Base-by-base conservation (phyloP, 2,888 invertebrate species). In the Sinopyrophorus schimmeli region DNA sequence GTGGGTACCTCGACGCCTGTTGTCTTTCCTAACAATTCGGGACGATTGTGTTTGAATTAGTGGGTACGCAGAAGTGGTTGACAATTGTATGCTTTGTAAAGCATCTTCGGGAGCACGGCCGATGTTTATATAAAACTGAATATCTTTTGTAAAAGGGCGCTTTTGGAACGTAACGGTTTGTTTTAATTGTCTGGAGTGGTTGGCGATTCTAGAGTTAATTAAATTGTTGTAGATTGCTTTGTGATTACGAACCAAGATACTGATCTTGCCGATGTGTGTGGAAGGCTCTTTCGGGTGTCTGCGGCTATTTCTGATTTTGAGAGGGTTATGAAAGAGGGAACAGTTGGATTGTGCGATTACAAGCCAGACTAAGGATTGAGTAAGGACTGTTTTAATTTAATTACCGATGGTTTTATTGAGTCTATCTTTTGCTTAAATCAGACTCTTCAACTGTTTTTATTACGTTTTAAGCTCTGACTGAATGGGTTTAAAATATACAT, bases 51-150 rank as follows among this genome's bases (percentile, higher is more conserved):
- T 68, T 77, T 28, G 80, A 80, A 53, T 71, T 80, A 26, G 70
- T 83, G 17, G 74, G 75, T 57, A 77, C 78, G 26, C 82, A 84
- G 56, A 83, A 86, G 62, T 88, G 87, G 84, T 77, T 81, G 4
- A 79, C 81, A 7, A 86, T 85, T 3, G 77, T 89, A 15, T 78
- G 82, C 38, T 83, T 84, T 59, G 80, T 82, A 11, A 80, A 82
- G 59, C 77, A 80, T 49, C 80, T 83, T 61, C 77, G 78, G 35
- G 78, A 80, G 34, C 76, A 87, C 88, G 54, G 89, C 95, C 69
- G 95, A 97, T 69, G 81, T 95, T 55, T 84, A 89, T 24, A 86
- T 88, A 31, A 84, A 96, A 55, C 79, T 97, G 57, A 89, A 92
- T 74, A 84, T 94, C 47, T 96, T 92, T 77, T 95, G 95, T 68